A percentile compares a stretch with the other conserved stretches of the same genome.
Conservation (phyloP, 2,797 vertebrate species). For the Taenioides sp. region DNA sequence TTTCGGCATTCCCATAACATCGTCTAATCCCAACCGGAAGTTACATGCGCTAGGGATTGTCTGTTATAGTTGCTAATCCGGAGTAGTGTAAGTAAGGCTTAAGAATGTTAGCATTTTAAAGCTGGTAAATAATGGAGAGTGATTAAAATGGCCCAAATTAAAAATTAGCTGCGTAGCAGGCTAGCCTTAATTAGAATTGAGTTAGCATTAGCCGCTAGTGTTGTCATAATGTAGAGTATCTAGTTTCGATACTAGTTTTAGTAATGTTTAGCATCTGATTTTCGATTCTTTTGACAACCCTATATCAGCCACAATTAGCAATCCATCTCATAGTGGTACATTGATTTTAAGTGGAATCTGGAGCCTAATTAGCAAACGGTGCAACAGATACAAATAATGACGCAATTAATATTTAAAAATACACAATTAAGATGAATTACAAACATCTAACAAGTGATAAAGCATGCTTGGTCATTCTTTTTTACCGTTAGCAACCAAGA, state of each 20-base stretch:
- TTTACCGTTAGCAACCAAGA: neutral
- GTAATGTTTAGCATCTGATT: too few species aligned
- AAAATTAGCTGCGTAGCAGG: neutral
- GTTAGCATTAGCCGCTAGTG: neutral
- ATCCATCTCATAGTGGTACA: neutral
- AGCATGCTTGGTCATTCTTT: neutral
- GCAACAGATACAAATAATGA: neutral
- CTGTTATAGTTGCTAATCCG: conserved; percentile 42
- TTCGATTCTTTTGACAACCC: too few species aligned
- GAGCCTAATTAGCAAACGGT: neutral
- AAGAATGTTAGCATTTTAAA: conserved; percentile 19
- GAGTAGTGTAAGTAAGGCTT: neutral
- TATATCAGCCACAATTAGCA: neutral
- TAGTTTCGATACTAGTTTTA: too few species aligned
- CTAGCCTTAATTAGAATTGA: neutral
- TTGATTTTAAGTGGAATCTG: neutral
- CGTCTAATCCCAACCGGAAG: conserved; percentile 61
- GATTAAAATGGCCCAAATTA: conserved; percentile 44
- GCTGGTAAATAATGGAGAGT: conserved; percentile 35
- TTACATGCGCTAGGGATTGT: conserved; percentile 31
- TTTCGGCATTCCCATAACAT: conserved; percentile 52
- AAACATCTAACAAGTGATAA: neutral
- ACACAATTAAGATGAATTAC: neutral
- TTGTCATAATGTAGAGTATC: too few species aligned
- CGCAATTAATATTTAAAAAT: neutral